Percentiles rank a stretch among this genome's conserved stretches.
These are phyloP conservation scores for Chiloscyllium punctatum DNA, from an alignment of 2,797 vertebrate genomes.

Conservation along the genomic window DNA sequence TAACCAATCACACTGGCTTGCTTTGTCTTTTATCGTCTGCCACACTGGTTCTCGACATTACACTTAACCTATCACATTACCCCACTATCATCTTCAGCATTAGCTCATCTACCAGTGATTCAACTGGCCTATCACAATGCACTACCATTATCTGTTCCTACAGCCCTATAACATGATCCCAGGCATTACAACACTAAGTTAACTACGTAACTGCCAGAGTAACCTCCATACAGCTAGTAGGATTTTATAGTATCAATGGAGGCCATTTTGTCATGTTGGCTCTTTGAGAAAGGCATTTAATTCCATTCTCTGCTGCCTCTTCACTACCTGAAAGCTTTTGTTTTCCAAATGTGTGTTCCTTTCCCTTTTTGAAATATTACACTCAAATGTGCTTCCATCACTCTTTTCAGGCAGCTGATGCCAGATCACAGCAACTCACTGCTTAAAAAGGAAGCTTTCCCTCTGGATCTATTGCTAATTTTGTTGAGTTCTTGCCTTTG, in stretches of 20 bases:
- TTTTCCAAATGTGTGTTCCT: background rate
- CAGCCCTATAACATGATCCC: too few species aligned
- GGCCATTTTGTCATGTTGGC: background rate
- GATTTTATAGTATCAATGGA: background rate
- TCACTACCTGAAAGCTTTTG: background rate
- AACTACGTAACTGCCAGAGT: too few species aligned
- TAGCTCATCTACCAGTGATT: too few species aligned
- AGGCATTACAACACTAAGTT: too few species aligned
- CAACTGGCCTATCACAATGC: too few species aligned
- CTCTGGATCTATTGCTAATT: background rate
- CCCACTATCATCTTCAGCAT: too few species aligned
- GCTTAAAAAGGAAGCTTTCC: background rate
- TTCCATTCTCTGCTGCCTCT: background rate
- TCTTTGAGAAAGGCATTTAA: background rate
- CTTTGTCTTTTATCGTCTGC: too few species aligned
- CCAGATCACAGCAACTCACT: background rate
- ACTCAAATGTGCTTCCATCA: background rate
- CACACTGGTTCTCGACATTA: too few species aligned
- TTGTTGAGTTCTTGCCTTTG: background rate
- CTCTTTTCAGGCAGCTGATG: background rate
- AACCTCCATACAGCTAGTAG: background rate
- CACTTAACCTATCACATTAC: too few species aligned
- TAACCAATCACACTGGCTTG: too few species aligned
- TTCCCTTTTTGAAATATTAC: background rate
- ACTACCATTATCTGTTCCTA: too few species aligned